Conservation (phyloP, 2,113 vertebrate genomes). For the Rhinoderma darwinii region DNA sequence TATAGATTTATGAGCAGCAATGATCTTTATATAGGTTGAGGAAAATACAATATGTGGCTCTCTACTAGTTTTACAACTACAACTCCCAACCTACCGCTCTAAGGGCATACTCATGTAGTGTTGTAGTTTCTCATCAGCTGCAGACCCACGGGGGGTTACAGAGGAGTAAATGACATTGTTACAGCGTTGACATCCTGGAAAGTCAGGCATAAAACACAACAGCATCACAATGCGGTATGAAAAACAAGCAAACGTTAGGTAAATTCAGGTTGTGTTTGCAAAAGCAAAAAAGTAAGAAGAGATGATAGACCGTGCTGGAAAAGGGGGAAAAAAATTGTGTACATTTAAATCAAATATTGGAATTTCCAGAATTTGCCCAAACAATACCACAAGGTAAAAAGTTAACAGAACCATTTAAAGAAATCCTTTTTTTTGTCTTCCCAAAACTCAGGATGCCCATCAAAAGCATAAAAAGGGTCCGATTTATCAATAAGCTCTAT, state of each 20-base stretch:
- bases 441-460: neutral
- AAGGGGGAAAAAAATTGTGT: neutral
- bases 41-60: no score
- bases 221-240: neutral
- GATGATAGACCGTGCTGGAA: neutral
- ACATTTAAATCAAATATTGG: conserved; percentile 35
- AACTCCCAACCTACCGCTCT: neutral
- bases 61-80: no score
- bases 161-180: neutral
- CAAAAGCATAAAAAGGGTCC: neutral
- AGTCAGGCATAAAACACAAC: neutral
- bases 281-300: neutral
- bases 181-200: conserved; percentile 6
- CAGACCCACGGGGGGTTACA: neutral
- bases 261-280: conserved; percentile 14
- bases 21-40: no score
- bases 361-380: conserved; percentile 12
- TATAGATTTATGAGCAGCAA: no score
- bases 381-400: neutral
- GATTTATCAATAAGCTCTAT: neutral
- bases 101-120: neutral
- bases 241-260: neutral
- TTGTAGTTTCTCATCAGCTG: neutral
- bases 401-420: neutral
- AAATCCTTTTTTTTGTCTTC: neutral